phyloP scores from a whole-genome alignment of 2,113 vertebrate species.

The Coptodon bakossiorum region DNA sequence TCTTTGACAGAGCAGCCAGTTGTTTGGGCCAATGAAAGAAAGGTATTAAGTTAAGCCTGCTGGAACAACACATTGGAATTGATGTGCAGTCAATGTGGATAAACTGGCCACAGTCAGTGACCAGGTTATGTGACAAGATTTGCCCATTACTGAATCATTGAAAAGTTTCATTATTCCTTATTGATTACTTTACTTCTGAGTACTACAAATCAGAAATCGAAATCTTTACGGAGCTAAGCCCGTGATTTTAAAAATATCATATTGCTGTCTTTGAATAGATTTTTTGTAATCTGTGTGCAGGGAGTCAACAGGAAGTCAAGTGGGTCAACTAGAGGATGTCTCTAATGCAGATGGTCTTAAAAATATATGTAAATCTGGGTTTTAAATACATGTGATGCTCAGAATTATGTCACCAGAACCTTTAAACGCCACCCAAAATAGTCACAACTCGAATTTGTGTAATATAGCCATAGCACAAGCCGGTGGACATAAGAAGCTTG shows the following conservation, averaged over 20 bases:
- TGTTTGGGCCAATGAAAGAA: neutral
- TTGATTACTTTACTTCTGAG: neutral
- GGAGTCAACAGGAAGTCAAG: constrained; percentile 2
- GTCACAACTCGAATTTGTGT: neutral
- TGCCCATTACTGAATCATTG: neutral
- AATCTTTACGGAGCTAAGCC: neutral
- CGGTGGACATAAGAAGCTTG: neutral
- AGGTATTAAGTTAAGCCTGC: neutral
- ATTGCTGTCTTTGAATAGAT: neutral
- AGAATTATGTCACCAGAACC: neutral
- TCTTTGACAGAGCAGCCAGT: neutral
- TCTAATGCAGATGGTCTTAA: neutral
- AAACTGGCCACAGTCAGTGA: neutral
- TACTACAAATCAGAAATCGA: neutral
- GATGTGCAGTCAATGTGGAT: neutral
- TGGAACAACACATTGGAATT: neutral
- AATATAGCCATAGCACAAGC: neutral
- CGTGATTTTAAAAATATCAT: neutral
- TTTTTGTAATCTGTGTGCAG: neutral
- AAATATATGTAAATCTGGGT: neutral
- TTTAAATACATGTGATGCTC: neutral
- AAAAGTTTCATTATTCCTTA: neutral
- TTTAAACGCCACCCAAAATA: neutral
- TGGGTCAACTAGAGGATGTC: neutral
- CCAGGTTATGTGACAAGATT: neutral